Base-by-base conservation (phyloP, 2,113 vertebrate species). In the Lampris megalopsis region DNA sequence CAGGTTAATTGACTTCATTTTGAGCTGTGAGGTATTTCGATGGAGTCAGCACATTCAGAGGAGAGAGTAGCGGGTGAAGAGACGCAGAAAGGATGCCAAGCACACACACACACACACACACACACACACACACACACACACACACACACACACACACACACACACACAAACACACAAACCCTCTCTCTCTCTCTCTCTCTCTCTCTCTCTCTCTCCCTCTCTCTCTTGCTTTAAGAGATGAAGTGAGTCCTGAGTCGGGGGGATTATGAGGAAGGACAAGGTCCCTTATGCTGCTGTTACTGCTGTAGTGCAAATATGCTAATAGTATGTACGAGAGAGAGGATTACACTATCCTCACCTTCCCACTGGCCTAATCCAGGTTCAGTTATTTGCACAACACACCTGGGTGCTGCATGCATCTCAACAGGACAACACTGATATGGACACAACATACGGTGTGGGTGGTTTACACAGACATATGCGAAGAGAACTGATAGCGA, bases 1-100 rank as follows among this genome's bases (percentile, higher is more conserved):
- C 80, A 70, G 85, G 86, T 90, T 90, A 88, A 92, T 86, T 91
- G 82, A 90, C 87, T 89, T 73, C 65, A 77, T 80, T 75, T 83
- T 81, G 41, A 71, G 79, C 80, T 42, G 69, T 11, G 77, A 71
- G 63, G 69, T 60, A 37, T 77, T 92, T 50, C 63, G 63, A 72
- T 66, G 71, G 60, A 90, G 83, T 90, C 89, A 88, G 90, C 86
- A 86, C 63, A 75, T 85, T 79, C 76, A 68, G 72, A 78, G 72
- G 74, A 60, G 74, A 76, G 61, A 79, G 75, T 62, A 41, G 59
- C 43, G 57, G 75, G 68, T 64, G 86, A 80, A 65, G 76, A 81
- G 64, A 72, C 35, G 49, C 71, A 68, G 59, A 71, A 75, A 88
- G 76, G 79, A 80, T 52, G 69, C 54, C 11, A 74, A 60, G 24